Evolutionary conservation across 2,888 invertebrate species (phyloP).

Genomic region (Mantis religiosa): DNA sequence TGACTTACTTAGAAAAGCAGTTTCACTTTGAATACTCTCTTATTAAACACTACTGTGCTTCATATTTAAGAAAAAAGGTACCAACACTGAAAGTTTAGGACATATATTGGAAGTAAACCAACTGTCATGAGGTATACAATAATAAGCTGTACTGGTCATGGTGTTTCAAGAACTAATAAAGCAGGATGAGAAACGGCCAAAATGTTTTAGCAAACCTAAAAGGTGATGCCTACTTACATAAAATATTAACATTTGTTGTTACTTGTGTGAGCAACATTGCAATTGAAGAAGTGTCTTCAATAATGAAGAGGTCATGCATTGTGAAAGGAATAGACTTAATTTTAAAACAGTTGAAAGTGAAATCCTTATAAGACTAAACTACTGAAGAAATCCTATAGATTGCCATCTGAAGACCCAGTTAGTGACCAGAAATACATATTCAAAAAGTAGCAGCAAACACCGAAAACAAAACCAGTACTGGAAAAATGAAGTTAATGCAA

Average conservation of each 20-base stretch:
- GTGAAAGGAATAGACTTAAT: neutral
- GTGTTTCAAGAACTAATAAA: neutral
- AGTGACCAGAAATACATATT: neutral
- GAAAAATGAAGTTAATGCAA: too few species aligned
- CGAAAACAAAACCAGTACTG: neutral
- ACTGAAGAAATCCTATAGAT: neutral
- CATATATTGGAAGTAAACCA: neutral
- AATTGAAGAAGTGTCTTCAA: neutral
- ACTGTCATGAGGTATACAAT: neutral
- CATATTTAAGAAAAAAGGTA: neutral
- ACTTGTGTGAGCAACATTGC: neutral
- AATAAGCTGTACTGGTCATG: neutral
- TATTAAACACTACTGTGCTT: neutral
- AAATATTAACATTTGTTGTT: neutral
- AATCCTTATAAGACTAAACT: neutral
- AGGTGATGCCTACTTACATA: neutral
- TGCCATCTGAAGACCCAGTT: neutral
- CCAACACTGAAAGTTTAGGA: neutral
- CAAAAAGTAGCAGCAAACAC: neutral
- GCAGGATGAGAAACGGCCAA: too few species aligned
- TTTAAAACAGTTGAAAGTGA: neutral
- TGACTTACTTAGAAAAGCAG: too few species aligned
- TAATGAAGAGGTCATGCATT: neutral
- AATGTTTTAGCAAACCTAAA: neutral
- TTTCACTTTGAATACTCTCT: neutral